Conservation (phyloP, 1,140 invertebrate species). For the Drosophila leontia region DNA sequence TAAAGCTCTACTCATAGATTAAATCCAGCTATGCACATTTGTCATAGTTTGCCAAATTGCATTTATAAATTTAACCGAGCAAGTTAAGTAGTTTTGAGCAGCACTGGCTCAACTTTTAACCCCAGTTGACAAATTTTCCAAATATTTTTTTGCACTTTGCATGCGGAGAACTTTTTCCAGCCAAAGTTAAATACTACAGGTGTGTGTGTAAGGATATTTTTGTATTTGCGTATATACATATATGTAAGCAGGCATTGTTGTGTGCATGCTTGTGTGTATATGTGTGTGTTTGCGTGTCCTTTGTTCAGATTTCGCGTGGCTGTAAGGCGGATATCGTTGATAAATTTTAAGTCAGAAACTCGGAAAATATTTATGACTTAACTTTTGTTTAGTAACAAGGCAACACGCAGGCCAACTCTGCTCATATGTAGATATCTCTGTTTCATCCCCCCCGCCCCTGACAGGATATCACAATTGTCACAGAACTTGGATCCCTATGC, state of each 20-base stretch:
- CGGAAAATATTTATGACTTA: conserved; percentile 83
- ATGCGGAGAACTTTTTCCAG: conserved; percentile 48
- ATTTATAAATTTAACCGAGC: conserved; percentile 26
- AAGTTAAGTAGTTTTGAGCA: conserved; percentile 33
- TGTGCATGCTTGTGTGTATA: conserved; percentile 27
- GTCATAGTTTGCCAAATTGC: conserved; percentile 29
- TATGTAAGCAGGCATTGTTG: conserved; percentile 4
- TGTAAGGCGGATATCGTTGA: conserved; percentile 76
- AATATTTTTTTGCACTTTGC: conserved; percentile 39
- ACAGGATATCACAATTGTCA: conserved; percentile 58
- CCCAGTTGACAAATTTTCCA: conserved; percentile 50
- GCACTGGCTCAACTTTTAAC: conserved; percentile 31
- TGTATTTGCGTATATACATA: conserved; percentile 22
- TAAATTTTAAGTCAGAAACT: conserved; percentile 82
- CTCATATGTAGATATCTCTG: conserved; percentile 16
- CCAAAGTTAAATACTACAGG: conserved; percentile 52
- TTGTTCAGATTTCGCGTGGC: conserved; percentile 46
- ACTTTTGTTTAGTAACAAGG: conserved; percentile 82
- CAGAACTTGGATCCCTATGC: conserved; percentile 68
- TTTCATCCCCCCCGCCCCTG: conserved; percentile 5
- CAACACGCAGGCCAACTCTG: conserved; percentile 37
- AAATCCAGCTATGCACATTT: conserved; percentile 1
- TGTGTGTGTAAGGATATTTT: conserved; percentile 21
- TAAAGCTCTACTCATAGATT: background rate
- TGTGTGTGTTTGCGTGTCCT: conserved; percentile 42